Evolutionary conservation across 2,797 vertebrate species (phyloP).

Genomic region (Hoplostethus mediterraneus): DNA sequence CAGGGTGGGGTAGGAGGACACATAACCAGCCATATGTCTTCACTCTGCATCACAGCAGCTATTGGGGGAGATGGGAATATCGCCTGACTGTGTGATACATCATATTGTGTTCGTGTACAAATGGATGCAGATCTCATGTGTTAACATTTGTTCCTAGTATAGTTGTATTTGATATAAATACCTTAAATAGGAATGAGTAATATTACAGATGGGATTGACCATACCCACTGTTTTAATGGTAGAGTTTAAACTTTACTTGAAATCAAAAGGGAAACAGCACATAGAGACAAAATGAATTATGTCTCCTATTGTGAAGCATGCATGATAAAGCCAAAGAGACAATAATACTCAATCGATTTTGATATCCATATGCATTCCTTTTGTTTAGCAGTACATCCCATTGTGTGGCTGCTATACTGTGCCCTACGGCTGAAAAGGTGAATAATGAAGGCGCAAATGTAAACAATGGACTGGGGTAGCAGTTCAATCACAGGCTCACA

Average conservation of each 20-base stretch:
- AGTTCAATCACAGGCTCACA: slow-evolving; percentile 70
- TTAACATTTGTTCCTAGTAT: slow-evolving; percentile 20
- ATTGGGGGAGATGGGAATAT: slow-evolving; percentile 36
- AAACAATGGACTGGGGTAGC: slow-evolving; percentile 70
- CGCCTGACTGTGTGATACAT: slow-evolving; percentile 31
- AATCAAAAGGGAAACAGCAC: slow-evolving; percentile 8
- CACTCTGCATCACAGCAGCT: slow-evolving; percentile 62
- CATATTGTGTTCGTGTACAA: slow-evolving; percentile 45
- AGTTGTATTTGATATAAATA: slow-evolving; percentile 12
- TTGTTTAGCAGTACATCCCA: slow-evolving; percentile 59
- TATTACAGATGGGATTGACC: not conserved
- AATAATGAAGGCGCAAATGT: slow-evolving; percentile 78
- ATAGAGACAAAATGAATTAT: slow-evolving; percentile 36
- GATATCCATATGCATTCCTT: slow-evolving; percentile 69
- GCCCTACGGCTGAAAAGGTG: slow-evolving; percentile 67
- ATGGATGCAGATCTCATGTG: slow-evolving; percentile 28
- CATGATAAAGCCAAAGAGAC: slow-evolving; percentile 29
- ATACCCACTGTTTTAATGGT: not conserved
- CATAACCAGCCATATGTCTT: slow-evolving; percentile 81
- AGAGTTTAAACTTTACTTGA: not conserved
- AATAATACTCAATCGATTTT: slow-evolving; percentile 67
- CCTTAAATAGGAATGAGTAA: slow-evolving; percentile 23
- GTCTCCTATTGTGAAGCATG: slow-evolving; percentile 1
- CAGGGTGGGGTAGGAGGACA: slow-evolving; percentile 94
- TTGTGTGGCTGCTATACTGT: slow-evolving; percentile 57